These are phyloP conservation scores for Eumeta japonica DNA, from an alignment of 1,140 invertebrate genomes.

Conservation along the genomic window DNA sequence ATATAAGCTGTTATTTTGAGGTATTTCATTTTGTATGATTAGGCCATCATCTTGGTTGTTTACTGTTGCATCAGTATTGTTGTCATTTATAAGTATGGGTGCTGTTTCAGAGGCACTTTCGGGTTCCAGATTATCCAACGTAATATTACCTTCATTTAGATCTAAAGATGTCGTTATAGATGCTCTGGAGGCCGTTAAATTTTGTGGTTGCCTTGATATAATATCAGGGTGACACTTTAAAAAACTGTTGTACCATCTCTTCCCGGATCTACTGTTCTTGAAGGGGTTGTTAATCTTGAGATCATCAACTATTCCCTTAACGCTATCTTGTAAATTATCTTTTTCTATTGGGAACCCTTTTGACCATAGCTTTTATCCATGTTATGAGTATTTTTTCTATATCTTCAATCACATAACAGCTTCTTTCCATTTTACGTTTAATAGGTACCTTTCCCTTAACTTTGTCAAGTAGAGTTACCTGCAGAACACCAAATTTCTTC, in stretches of 20 bases:
- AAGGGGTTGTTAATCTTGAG: constrained; percentile 22
- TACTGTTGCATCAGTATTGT: no score
- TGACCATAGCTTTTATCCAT: constrained; percentile 29
- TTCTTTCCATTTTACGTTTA: constrained; percentile 21
- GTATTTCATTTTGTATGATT: no score
- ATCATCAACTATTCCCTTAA: constrained; percentile 26
- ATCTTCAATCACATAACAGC: constrained; percentile 17
- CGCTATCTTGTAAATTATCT: constrained; percentile 28
- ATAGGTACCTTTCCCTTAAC: constrained; percentile 18
- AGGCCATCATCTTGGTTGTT: no score
- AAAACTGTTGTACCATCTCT: constrained; percentile 23
- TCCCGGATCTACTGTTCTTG: constrained; percentile 19
- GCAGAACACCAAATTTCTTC: constrained; percentile 25
- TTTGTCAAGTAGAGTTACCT: constrained; percentile 27
- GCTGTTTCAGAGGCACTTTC: no score
- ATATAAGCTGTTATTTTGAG: no score
- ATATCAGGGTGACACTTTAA: constrained; percentile 20
- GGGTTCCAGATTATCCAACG: no score
- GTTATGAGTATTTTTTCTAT: constrained; percentile 26
- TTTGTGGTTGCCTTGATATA: constrained; percentile 15
- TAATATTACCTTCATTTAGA: no score
- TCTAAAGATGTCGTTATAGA: constrained; percentile 16
- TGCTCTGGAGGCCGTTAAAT: constrained; percentile 20
- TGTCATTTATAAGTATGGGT: no score
- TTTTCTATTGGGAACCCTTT: constrained; percentile 33